Base-by-base conservation (phyloP, 1,140 invertebrate genomes). In the Drosophila grimshawi region DNA sequence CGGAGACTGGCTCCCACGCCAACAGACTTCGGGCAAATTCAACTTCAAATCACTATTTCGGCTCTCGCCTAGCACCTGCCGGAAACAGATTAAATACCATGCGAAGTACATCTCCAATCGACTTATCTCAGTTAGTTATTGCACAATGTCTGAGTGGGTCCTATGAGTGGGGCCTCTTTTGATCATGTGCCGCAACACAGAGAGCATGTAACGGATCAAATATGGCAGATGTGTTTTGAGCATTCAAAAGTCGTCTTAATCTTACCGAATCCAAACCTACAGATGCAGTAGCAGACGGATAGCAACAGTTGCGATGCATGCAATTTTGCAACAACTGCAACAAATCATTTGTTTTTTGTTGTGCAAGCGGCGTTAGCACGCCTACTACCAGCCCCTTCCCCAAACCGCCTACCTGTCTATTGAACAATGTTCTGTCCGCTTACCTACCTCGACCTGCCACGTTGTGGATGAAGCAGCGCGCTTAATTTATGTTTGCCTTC, bases 401-500 rank as follows among this genome's bases (percentile, higher is more conserved):
- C 35, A 43, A 19, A 19, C n/a, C 39, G 39, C 39, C 2, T n/a
- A n/a, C 19, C 19, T 19, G 19, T 19, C 19, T 19, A n/a, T 10
- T n/a, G 10, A 4, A 43, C 33, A 3, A 4, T 29, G 10, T 3
- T 39, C 35, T 63, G 67, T 63, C 57, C 63, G 43, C 46, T 49
- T 63, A 70, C 67, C 67, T 70, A 41, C 41, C 59, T 48, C 59
- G 29, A 61, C 56, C 39, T 56, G 65, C 64, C 64, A 55, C 56
- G 41, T 73, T 35, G 55, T 33, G 61, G 56, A 60, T 62, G 71
- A 74, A 62, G 65, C 41, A 69, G 66, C 51, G 60, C 10, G 19
- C 33, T 61, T 56, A 74, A 74, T 74, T 74, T 74, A 74, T 74
- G 65, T 56, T 61, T 62, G 64, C 61, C 61, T 51, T 56, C 43